These are phyloP conservation scores for Lepilemur ruficaudatus DNA, from an alignment of 2,797 vertebrate genomes.

Conservation along the genomic window DNA sequence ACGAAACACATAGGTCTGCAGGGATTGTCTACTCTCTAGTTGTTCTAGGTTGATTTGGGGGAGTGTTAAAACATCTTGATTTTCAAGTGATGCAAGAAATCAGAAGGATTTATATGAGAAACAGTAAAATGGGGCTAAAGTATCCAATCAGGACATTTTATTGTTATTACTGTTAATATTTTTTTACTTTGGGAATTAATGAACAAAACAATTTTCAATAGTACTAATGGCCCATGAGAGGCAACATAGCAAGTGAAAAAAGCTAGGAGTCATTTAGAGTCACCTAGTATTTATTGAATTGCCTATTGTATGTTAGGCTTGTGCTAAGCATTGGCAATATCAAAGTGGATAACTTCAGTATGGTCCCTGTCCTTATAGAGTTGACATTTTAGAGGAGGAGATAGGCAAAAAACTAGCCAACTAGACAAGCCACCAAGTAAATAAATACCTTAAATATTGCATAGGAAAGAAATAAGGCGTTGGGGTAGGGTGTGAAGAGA, in stretches of 20 bases:
- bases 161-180: background rate
- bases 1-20: background rate
- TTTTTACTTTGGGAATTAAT: background rate
- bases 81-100: background rate
- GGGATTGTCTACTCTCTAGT: rapidly evolving
- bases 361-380: background rate
- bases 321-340: background rate
- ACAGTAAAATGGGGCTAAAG: background rate
- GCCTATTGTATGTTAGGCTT: background rate
- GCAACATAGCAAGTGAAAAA: background rate
- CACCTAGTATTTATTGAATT: background rate
- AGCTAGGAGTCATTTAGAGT: background rate
- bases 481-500: background rate
- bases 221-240: background rate
- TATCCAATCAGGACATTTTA: background rate
- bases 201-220: background rate
- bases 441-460: background rate
- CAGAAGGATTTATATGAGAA: background rate
- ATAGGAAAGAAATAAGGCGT: background rate
- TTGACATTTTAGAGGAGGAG: background rate
- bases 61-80: background rate
- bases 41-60: background rate
- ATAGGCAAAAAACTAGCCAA: background rate
- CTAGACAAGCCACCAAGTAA: too few relatives aligned
- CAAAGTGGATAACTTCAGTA: background rate